Base-by-base conservation (phyloP, 1,140 invertebrate genomes). In the Cydia splendana region DNA sequence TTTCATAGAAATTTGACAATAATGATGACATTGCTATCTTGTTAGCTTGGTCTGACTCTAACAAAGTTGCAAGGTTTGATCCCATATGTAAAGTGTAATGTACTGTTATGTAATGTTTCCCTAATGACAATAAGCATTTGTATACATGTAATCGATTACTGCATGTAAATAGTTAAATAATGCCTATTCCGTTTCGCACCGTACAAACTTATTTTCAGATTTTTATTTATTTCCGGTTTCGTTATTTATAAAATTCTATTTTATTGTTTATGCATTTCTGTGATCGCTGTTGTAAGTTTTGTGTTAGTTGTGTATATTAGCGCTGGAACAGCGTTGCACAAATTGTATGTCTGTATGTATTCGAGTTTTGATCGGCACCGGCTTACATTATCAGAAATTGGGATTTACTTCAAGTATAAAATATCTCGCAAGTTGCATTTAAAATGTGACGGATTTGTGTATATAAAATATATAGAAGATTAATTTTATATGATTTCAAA, bases 221-320 rank as follows among this genome's bases (percentile, higher is more conserved):
- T 62, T 77, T 79, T 78, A 79, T 82, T 77, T 80, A 76, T 85
- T 80, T 75, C 76, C 81, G 38, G 77, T 83, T 80, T 75, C 77
- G 78, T 81, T 81, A 82, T 84, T 67, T 76, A 82, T 84, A 86
- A 81, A 89, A 81, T 80, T 89, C 87, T 90, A 85, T 84, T 81
- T 82, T 89, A 85, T 89, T 85, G 82, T 88, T 81, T 85, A 87
- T 87, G 88, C 87, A 89, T 91, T 89, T 92, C 91, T 91, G 88
- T 92, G 88, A 92, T 91, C 84, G 75, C 81, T 84, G 79, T 85
- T 82, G 75, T 88, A 84, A 83, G 82, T 81, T 86, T 84, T 82
- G 79, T 82, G 81, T 85, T 84, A 80, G 51, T 62, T 82, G 79
- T 76, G 69, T 78, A 79, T 82, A 65, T 20, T 57, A 15, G 30